Base-by-base conservation (phyloP, 2,797 vertebrate genomes). In the Geotrypetes seraphini region DNA sequence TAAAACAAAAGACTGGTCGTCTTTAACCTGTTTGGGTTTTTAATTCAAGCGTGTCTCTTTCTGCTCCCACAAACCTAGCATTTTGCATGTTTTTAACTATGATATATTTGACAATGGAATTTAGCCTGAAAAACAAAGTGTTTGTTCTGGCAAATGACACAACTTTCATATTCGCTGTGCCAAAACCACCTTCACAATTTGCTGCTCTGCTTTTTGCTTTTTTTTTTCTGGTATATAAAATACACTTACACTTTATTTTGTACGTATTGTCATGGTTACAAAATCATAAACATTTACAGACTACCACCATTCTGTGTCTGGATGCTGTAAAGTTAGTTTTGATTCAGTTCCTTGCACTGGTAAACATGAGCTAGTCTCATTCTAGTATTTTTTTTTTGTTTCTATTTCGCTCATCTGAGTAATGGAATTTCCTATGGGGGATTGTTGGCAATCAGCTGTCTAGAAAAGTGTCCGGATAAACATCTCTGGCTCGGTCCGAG, bases 361-460 rank as follows among this genome's bases (percentile, higher is more conserved):
- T n/a, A n/a, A n/a, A n/a, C n/a, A n/a, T n/a, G n/a, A n/a, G n/a
- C n/a, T n/a, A n/a, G n/a, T n/a, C n/a, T n/a, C n/a, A n/a, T n/a
- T n/a, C n/a, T n/a, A n/a, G n/a, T n/a, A n/a, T n/a, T n/a, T n/a
- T n/a, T n/a, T n/a, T n/a, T n/a, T n/a, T n/a, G n/a, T n/a, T n/a
- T n/a, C n/a, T n/a, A n/a, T n/a, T n/a, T n/a, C n/a, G n/a, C n/a
- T n/a, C n/a, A n/a, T n/a, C n/a, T n/a, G n/a, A n/a, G n/a, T n/a
- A n/a, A n/a, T n/a, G n/a, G n/a, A 21, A 47, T 49, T 27, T 45
- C 47, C 50, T 47, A 38, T 8, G 43, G 22, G 16, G 36, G 37
- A 30, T 39, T 52, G 23, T 57, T 46, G 39, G 17, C 60, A 46
- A 22, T 48, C 39, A 33, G 22, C 28, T 51, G 57, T 35, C 54